A percentile compares a stretch with the other conserved stretches of the same genome.
phyloP scores from a whole-genome alignment of 2,888 invertebrate species.

The Branchinecta sandiegonensis region DNA sequence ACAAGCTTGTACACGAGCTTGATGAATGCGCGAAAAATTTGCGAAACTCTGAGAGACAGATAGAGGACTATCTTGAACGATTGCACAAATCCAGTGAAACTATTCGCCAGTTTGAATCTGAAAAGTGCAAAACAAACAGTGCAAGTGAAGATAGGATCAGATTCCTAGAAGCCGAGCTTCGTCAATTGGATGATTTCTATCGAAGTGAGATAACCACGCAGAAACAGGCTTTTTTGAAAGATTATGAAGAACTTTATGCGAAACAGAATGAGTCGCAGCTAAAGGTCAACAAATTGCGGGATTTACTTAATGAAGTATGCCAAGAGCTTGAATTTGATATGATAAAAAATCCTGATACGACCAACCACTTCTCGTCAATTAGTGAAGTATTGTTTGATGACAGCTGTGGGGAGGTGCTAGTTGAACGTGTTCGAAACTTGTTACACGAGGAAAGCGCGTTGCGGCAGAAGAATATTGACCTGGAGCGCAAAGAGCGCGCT shows the following conservation, averaged over 20 bases:
- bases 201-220: constrained; percentile 2
- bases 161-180: constrained; percentile 12
- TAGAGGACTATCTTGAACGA: constrained; percentile 4
- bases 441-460: not conserved
- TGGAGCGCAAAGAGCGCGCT: constrained; percentile 1
- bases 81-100: not conserved
- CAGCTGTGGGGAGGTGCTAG: not conserved
- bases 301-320: not conserved
- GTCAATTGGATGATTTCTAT: not conserved
- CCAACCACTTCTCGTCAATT: not conserved
- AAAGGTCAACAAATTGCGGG: constrained; percentile 4
- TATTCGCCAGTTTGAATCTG: not conserved
- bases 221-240: constrained; percentile 8
- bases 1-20: not conserved
- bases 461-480: constrained; percentile 11
- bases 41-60: not conserved
- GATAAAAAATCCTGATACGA: not conserved
- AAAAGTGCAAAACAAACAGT: not conserved
- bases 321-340: constrained; percentile 9
- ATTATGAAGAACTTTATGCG: constrained; percentile 9
- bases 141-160: not conserved
- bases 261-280: not conserved
- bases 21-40: not conserved
- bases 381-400: constrained; percentile 10
- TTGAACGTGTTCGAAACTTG: not conserved